Conservation (phyloP, 2,797 vertebrate species). For the Gymnoscopelus microlampas region DNA sequence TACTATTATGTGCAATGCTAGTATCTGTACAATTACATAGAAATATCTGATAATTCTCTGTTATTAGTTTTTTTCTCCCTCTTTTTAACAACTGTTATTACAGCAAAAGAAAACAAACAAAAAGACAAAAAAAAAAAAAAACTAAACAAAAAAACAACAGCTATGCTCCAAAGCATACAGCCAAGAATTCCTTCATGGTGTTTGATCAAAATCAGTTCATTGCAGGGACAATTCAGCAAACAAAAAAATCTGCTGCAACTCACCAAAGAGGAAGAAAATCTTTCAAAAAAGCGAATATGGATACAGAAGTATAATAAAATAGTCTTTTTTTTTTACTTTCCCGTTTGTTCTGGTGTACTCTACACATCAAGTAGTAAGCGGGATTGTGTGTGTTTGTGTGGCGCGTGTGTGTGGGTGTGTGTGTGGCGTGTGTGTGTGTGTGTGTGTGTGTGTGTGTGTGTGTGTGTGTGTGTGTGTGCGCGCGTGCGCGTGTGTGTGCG, state of each 20-base stretch:
- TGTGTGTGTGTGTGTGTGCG: no score
- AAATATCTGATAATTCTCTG: constrained; percentile 92
- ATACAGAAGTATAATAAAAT: constrained; percentile 88
- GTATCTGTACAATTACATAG: constrained; percentile 99
- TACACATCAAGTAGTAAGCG: constrained; percentile 42
- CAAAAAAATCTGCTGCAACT: constrained; percentile 78
- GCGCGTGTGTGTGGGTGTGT: no score
- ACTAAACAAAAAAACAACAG: constrained; percentile 82
- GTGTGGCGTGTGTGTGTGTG: no score
- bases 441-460: no score
- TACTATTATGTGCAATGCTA: constrained; percentile 97
- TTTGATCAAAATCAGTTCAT: constrained; percentile 76
- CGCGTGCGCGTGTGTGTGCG: no score
- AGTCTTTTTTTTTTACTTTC: constrained; percentile 72
- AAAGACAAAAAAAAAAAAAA: constrained; percentile 38
- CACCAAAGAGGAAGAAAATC: constrained; percentile 83
- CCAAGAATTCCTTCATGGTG: constrained; percentile 86
- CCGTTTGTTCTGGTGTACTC: constrained; percentile 68
- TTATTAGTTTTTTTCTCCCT: constrained; percentile 89
- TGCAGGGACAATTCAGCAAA: constrained; percentile 82
- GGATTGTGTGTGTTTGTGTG: no score
- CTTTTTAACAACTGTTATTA: constrained; percentile 89
- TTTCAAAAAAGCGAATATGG: constrained; percentile 83
- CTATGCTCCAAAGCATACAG: constrained; percentile 88
- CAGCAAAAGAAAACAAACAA: constrained; percentile 87